Conservation (phyloP, 2,113 vertebrate species). For the Athene noctua region DNA sequence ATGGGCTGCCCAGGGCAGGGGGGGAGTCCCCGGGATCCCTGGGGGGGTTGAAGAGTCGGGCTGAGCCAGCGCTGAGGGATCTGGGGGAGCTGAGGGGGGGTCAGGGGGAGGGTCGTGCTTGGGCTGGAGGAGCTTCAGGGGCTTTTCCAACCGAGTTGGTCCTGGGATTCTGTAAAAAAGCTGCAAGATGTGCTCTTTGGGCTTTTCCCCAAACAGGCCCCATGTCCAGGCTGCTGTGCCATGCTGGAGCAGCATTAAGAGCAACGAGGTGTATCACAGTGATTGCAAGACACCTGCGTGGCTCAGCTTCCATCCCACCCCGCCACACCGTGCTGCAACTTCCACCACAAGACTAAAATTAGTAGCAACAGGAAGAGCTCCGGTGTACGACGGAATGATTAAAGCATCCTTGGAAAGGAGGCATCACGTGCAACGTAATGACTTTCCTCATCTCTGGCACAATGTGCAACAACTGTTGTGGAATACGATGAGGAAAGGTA, state of each 20-base stretch:
- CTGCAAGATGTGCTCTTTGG: not conserved
- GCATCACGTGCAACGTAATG: not conserved
- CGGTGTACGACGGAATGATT: not conserved
- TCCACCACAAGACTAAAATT: not conserved
- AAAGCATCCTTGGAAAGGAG: constrained; percentile 18
- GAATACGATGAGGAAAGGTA: not conserved
- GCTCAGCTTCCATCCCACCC: not conserved
- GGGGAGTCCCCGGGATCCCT: too few species aligned
- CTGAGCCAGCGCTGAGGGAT: too few species aligned
- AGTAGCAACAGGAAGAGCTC: constrained; percentile 25
- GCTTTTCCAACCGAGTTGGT: too few species aligned
- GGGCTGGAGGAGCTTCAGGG: too few species aligned
- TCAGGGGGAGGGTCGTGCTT: too few species aligned
- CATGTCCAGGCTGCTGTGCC: not conserved
- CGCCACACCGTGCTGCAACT: not conserved
- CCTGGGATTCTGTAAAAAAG: not conserved
- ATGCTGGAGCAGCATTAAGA: accelerated
- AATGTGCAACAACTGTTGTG: accelerated
- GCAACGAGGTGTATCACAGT: not conserved
- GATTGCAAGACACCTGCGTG: not conserved
- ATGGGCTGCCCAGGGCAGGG: too few species aligned
- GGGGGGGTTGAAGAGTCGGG: too few species aligned
- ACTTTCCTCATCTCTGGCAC: not conserved
- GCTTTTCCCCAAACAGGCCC: not conserved
- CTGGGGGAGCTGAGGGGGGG: too few species aligned